Evolutionary conservation across 2,888 invertebrate genomes (phyloP).

Genomic region (Saturnia pavonia): DNA sequence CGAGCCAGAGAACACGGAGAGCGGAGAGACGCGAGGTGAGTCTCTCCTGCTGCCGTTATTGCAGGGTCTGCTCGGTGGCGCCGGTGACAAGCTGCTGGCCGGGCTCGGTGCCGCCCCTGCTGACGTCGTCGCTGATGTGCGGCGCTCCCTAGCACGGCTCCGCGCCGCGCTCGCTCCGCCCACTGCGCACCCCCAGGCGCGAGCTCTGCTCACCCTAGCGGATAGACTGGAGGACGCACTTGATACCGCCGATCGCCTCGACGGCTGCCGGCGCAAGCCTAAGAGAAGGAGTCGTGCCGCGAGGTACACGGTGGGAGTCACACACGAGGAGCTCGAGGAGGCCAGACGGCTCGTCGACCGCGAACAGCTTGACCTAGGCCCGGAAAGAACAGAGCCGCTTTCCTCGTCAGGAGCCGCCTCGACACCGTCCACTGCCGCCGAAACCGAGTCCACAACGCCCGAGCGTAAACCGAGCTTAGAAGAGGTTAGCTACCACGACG

Average conservation of each 20-base stretch:
- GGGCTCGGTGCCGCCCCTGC: constrained; percentile 79
- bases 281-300: constrained; percentile 84
- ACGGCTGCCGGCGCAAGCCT: constrained; percentile 65
- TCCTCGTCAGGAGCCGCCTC: constrained; percentile 69
- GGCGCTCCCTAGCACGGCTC: constrained; percentile 87
- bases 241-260: constrained; percentile 63
- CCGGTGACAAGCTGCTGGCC: constrained; percentile 65
- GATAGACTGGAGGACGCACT: constrained; percentile 85
- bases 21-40: constrained; percentile 85
- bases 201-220: constrained; percentile 85
- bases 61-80: constrained; percentile 84
- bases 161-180: constrained; percentile 86
- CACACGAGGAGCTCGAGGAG: constrained; percentile 89
- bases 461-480: constrained; percentile 60
- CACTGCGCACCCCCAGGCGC: constrained; percentile 75
- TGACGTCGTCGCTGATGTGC: constrained; percentile 88
- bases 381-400: constrained; percentile 38
- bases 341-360: constrained; percentile 88
- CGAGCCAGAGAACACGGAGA: constrained; percentile 44
- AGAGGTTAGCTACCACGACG: constrained; percentile 53
- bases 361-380: constrained; percentile 50
- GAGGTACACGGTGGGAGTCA: constrained; percentile 92
- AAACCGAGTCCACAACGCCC: constrained; percentile 56
- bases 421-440: constrained; percentile 58
- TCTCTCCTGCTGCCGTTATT: constrained; percentile 86